Conservation (phyloP, 2,113 vertebrate genomes). For the Sarotherodon lohbergeri region DNA sequence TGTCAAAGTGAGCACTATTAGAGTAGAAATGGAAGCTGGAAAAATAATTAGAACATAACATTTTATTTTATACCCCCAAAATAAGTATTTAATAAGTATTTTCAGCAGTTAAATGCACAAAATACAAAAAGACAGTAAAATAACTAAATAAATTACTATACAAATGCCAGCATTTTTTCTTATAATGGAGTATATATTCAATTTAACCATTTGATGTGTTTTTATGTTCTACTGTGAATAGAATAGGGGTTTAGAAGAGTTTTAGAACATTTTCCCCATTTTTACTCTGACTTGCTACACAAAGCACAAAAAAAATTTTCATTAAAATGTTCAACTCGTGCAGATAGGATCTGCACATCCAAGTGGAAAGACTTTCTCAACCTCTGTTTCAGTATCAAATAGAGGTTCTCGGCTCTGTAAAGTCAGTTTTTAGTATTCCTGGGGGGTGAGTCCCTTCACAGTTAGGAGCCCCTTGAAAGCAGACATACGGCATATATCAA, state of each 20-base stretch:
- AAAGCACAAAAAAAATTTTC: neutral
- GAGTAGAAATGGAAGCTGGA: neutral
- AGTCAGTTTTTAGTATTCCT: constrained; percentile 53
- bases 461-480: constrained; percentile 19
- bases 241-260: neutral
- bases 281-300: neutral
- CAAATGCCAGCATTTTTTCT: neutral
- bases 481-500: constrained; percentile 48
- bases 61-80: neutral
- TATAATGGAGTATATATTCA: neutral
- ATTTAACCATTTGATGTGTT: neutral
- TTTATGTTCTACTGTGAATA: neutral
- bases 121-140: neutral
- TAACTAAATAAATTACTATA: neutral
- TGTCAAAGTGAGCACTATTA: neutral
- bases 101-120: neutral
- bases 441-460: constrained; percentile 30
- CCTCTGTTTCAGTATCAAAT: neutral
- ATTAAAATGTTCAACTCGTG: neutral
- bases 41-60: neutral
- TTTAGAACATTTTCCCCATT: rapidly evolving
- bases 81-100: neutral
- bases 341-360: constrained; percentile 4
- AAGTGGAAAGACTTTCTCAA: neutral
- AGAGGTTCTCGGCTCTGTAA: neutral